Base-by-base conservation (phyloP, 2,888 invertebrate genomes). In the Tetragnatha montana region DNA sequence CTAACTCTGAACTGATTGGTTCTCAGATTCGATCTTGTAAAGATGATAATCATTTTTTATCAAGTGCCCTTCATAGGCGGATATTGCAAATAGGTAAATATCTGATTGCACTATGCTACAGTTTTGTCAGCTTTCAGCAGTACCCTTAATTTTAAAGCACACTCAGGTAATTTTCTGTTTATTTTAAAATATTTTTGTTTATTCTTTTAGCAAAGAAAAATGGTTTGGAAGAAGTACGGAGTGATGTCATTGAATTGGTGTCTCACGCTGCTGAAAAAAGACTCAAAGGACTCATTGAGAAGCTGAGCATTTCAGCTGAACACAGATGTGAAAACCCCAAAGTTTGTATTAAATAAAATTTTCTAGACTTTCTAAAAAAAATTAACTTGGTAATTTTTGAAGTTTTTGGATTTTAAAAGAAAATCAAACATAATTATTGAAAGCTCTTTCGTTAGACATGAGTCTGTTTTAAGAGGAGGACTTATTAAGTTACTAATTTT, bases 211-310 rank as follows among this genome's bases (percentile, higher is more conserved):
- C 95, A 91, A 94, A 94, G 91, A 94, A 94, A 93, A 94, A 96
- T 93, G 97, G 96, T 6, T 94, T 99, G 88, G 97, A 97, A 69
- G 98, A 98, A 93, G 96, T 97, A 0, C 95, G 96, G 91, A 94
- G 95, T 68, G 98, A 98, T 92, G 97, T 99, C n/a, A 96, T 97
- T 0, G 96, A 96, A 22, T 94, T 98, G 89, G 95, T 99, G 92
- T 98, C 98, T 81, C 98, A 99, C 94, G 99, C 98, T 8, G 96
- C 97, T 35, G 98, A 99, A 94, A 98, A 98, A 93, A 95, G 98
- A 92, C 95, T 99, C 92, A 97, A 98, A 94, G 97, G 96, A 93
- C 94, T 99, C 92, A 95, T 98, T 79, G 98, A 98, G 94, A 98
- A 98, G 94, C 95, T 99, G 92, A 96, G 98, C 81, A 96, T 97